Evolutionary conservation across 2,888 invertebrate species (phyloP), one percentile per base, ranked within the genome.

Genomic region (Athalia circularis): DNA sequence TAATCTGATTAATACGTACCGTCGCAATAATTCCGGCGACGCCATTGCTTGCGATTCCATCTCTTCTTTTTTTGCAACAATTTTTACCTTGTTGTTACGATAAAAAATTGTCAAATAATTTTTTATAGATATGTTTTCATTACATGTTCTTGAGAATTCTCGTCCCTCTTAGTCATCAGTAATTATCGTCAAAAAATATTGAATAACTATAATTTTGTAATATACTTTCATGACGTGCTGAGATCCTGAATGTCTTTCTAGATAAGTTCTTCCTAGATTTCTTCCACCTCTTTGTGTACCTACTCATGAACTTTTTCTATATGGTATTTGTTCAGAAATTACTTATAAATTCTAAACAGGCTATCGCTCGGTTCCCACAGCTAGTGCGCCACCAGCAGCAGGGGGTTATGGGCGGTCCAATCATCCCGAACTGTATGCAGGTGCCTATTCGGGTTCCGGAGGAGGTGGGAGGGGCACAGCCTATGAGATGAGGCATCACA

Each of bases 401-500:
- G 91, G 91, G 85, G 91, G 91, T 84, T 84, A 91, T 92, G 87
- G 88, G 83, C 89, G 90, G 81, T 87, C 91, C 87, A 92, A 90
- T 84, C 92, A 91, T 84, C 92, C 92, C 80, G 94, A 94, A 90
- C 92, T 94, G 80, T 95, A 95, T 91, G 95, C 95, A 82, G 94
- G 94, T 86, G 95, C 95, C 80, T 95, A 95, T 91, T 93, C 94
- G 86, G 90, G 91, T 83, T 87, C 89, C 84, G 87, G 87, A 80
- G 86, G 87, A 86, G 86, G 86, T 67, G 84, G 87, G 76, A 82
- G 90, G 85, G 85, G 91, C 82, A 92, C 93, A 90, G 92, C 94
- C 86, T 94, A 94, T 91, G 95, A 95, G 92, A 94, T 95, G 95
- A 93, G 95, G 81, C 93, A 93, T 79, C 91, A 93, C 87, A 94